Conservation (phyloP, 2,888 invertebrate species). For the Reticulitermes lucifugus region DNA sequence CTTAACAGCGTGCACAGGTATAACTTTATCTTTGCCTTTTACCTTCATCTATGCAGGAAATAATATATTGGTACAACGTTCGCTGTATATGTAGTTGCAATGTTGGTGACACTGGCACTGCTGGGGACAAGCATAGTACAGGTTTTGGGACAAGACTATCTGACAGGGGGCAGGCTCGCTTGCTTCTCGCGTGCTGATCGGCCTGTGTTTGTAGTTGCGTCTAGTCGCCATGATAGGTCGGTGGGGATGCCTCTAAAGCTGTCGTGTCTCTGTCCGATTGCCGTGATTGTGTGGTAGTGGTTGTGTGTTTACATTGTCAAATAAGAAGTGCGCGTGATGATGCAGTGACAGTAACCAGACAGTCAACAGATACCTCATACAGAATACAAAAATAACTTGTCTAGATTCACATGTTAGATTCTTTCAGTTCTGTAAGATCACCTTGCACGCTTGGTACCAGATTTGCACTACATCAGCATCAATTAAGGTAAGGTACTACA, state of each 20-base stretch:
- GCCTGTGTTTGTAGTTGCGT: conserved; percentile 35
- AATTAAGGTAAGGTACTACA: no score
- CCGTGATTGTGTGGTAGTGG: conserved; percentile 28
- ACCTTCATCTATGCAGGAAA: neutral
- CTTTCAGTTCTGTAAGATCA: no score
- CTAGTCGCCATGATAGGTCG: conserved; percentile 39
- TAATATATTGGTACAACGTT: neutral
- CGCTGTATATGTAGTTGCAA: neutral
- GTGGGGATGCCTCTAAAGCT: conserved; percentile 15
- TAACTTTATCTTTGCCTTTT: no score
- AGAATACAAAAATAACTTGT: no score
- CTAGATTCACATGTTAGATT: no score
- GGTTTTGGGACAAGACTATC: neutral
- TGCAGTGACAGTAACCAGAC: neutral
- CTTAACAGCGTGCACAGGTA: no score
- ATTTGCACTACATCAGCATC: no score
- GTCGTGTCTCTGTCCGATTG: neutral
- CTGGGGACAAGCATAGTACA: neutral
- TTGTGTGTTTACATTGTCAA: conserved; percentile 8
- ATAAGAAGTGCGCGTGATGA: conserved; percentile 9
- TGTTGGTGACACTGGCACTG: conserved; percentile 11
- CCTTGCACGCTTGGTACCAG: no score
- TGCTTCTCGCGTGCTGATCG: conserved; percentile 19
- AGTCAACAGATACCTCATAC: neutral
- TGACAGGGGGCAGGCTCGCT: conserved; percentile 19